Base-by-base conservation (phyloP, 2,888 invertebrate genomes). In the Epistrophe eligans region DNA sequence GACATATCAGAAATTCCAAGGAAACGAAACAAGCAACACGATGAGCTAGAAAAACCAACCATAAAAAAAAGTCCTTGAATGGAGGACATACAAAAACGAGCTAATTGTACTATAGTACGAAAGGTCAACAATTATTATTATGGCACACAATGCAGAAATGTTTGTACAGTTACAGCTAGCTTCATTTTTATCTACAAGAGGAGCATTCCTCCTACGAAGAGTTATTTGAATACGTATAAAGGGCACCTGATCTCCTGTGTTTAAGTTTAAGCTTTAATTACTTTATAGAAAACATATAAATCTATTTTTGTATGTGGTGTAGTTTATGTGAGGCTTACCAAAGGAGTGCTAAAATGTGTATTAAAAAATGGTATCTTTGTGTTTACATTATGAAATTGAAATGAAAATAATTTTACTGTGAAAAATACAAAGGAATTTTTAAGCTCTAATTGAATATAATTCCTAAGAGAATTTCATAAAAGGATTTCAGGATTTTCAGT, bases 81-180 rank as follows among this genome's bases (percentile, higher is more conserved):
- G n/a, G 28, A 55, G 55, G 55, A 55, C 28, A 55, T 32, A 13
- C 5, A 11, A 28, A 28, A 55, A 15, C 35, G 15, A 15, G 43
- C 67, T 77, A 77, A 83, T 73, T 83, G 77, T 32, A 55, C 32
- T 15, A 24, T 24, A 55, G 55, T 40, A 40, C 40, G 60, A 67
- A 73, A 67, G 73, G 83, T 67, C 83, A 83, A 70, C 77, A 73
- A 38, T 67, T 62, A 77, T 77, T 77, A 71, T 35, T 57, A 48
- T 64, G 35, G 50, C 28, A 32, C 9, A 55, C 55, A 55, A 62
- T 57, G 71, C 71, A 71, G 50, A 66, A 28, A 66, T 43, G 19
- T 40, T 24, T 40, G 55, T 48, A 17, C 5, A 55, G 28, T 8
- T n/a, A 24, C 2, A 52, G 28, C 2, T n/a, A 77, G 64, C 40